Base-by-base conservation (phyloP, 2,113 vertebrate genomes). In the Heliornis fulica region DNA sequence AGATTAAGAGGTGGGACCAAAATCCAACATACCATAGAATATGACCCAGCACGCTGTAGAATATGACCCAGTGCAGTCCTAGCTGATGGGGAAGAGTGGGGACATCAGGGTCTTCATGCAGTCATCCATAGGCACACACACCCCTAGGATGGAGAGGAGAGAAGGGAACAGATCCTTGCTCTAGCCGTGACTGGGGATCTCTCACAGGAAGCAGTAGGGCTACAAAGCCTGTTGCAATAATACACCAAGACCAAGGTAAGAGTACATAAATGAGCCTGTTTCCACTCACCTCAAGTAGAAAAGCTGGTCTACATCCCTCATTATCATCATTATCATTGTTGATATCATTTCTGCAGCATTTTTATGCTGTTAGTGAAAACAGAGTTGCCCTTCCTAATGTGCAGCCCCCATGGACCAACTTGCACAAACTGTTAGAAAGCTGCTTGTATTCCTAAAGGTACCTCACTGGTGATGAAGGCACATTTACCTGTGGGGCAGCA, bases 401-500 rank as follows among this genome's bases (percentile, higher is more conserved):
- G 20, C 28, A 59, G 13, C 22, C 14, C 15, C 13, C 41, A 31
- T 29, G 21, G 3, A 54, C 9, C 17, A 34, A 32, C 40, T 31
- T 21, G 9, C 5, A 45, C 16, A 31, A 68, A 15, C 23, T 61
- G 31, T 36, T 28, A 20, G 8, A 78, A 56, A 68, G 53, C 41
- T 63, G 41, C n/a, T 72, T 6, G 0, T 25, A 6, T 3, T n/a
- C 8, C 8, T n/a, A 10, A 15, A 32, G 40, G 34, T 41, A 14
- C 34, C 63, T 71, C 13, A 15, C 10, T 0, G 1, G 22, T 26
- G 31, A 20, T 20, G 20, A 3, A 34, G 68, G 3, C 17, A 20
- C 31, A 16, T 53, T 40, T 41, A 28, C 50, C 34, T 38, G 4
- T 2, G 16, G 38, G 7, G 59, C 13, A 31, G 19, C 18, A n/a